phyloP scores from a whole-genome alignment of 1,140 invertebrate species.

The Drosophila dunni region DNA sequence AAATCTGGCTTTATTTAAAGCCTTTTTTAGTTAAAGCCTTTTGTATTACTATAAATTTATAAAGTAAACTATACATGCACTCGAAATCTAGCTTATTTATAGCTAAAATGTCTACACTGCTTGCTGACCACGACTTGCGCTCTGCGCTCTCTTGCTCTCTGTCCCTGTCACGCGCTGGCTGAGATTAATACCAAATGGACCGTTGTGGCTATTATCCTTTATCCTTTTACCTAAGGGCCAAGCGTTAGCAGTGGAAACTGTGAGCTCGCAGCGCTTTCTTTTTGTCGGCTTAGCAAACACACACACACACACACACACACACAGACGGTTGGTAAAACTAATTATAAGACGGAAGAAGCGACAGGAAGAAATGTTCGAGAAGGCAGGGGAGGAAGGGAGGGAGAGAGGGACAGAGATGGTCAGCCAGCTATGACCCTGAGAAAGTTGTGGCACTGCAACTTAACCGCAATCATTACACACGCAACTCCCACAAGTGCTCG shows the following conservation, averaged over 20 bases:
- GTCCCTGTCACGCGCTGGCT: not conserved
- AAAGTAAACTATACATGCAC: no score
- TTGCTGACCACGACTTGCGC: no score
- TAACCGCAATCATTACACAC: conserved; percentile 76
- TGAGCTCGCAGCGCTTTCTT: conserved; percentile 6
- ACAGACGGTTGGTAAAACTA: conserved; percentile 27
- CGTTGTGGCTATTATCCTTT: conserved; percentile 68
- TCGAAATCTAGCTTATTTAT: no score
- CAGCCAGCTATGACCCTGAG: conserved; percentile 77
- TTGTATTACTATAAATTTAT: no score
- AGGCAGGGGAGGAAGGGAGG: not conserved
- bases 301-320: conserved; percentile 6
- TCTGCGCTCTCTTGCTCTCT: no score
- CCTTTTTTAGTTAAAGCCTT: no score
- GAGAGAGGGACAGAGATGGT: conserved; percentile 11
- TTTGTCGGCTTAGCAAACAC: conserved; percentile 22
- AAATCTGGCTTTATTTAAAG: no score
- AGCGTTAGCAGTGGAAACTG: conserved; percentile 21
- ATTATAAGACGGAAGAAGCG: conserved; percentile 28
- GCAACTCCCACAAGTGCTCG: conserved; percentile 38
- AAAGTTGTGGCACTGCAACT: conserved; percentile 43
- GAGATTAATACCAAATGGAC: conserved; percentile 38
- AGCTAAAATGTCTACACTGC: no score
- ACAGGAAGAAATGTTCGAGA: not conserved
- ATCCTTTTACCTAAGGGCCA: conserved; percentile 62